Evolutionary conservation across 2,888 invertebrate genomes (phyloP), one percentile per base, ranked within the genome.

Genomic region (Tillus elongatus): DNA sequence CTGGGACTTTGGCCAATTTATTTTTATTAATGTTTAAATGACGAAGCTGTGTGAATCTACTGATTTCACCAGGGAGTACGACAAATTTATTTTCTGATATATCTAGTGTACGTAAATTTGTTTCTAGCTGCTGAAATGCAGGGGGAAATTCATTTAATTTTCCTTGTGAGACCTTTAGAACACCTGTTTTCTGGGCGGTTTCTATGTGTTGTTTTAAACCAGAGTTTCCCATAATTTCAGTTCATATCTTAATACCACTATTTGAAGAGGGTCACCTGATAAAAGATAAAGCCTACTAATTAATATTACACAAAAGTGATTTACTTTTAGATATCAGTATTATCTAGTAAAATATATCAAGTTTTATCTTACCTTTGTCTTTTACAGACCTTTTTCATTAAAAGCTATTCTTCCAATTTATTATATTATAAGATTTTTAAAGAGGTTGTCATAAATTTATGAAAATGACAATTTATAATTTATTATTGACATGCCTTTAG

Each of bases 121-220:
- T 71, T 11, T 77, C 74, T 34, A 87, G 68, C 36, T 71, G 71
- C 43, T 73, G 70, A 11, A 89, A 63, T 44, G 78, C 79, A 14
- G 74, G 74, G 15, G 87, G 85, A 60, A 86, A 79, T 64, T 84
- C 82, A 49, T 86, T 86, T 36, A 97, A 68, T 54, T 85, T 86
- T 39, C 77, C 75, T 51, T 84, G 77, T 2, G 89, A 84, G 44
- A 97, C 70, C 63, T 92, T 92, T 42, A 96, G 72, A 19, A 92
- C 84, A 10, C 96, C 95, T 12, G 96, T 97, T 70, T 96, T 96
- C 54, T 87, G 82, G 9, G 96, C 95, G 36, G 87, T 95, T 60
- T 93, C 91, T 57, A 90, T 78, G 63, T 96, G 96, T 59, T 86
- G 88, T 61, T 90, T 91, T 36, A 91, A 66, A 42, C 80, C 81